These are phyloP conservation scores for Aphaenogaster ashmeadi DNA, from an alignment of 1,140 invertebrate species.

Conservation along the genomic window DNA sequence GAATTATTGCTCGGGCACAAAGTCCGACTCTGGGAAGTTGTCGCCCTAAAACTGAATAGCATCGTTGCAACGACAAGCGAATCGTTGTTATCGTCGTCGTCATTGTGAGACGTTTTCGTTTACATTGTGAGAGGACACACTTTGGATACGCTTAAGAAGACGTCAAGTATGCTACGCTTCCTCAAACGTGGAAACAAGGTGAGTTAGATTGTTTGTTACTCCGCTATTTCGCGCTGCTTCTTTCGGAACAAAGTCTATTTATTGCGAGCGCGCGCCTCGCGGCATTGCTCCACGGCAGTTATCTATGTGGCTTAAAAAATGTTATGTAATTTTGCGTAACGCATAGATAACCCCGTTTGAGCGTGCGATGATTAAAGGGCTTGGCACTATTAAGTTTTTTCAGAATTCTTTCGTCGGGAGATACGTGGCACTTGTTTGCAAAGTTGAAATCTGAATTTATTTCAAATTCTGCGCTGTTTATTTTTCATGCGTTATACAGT, in stretches of 20 bases:
- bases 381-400: not conserved
- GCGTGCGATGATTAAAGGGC: conserved; percentile 30
- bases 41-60: conserved; percentile 13
- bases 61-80: not conserved
- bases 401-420: not conserved
- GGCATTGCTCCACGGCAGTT: not conserved
- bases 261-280: not conserved
- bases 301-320: conserved; percentile 36
- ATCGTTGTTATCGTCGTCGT: not conserved
- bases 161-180: conserved; percentile 45
- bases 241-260: not conserved
- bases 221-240: not conserved
- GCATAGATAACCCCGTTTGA: conserved; percentile 45
- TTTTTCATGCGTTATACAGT: not conserved
- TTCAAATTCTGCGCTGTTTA: not conserved
- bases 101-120: not conserved
- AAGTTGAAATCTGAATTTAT: not conserved
- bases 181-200: conserved; percentile 41
- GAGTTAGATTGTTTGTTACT: conserved; percentile 3
- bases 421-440: not conserved
- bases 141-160: conserved; percentile 3
- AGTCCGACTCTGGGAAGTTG: conserved; percentile 35
- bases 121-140: not conserved
- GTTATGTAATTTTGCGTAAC: conserved; percentile 50
- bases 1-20: conserved; percentile 35